phyloP scores from a whole-genome alignment of 2,797 vertebrate genomes.

The Malacoraja senta region DNA sequence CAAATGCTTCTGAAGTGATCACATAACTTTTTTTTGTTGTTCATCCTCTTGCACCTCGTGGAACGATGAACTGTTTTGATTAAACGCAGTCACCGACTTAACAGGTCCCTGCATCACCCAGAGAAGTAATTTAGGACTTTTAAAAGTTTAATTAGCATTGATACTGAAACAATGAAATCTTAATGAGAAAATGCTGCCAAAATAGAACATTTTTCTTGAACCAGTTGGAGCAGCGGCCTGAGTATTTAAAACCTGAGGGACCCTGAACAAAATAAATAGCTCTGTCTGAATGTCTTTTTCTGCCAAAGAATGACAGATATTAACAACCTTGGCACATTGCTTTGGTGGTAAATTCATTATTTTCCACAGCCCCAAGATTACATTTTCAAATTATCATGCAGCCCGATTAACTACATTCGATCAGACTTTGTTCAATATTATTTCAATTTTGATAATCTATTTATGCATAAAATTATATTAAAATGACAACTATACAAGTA shows the following conservation, averaged over 20 bases:
- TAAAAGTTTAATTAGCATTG: neutral
- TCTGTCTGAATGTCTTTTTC: neutral
- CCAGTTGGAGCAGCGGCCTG: neutral
- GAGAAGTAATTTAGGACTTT: neutral
- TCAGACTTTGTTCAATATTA: neutral
- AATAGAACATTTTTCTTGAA: neutral
- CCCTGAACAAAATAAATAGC: neutral
- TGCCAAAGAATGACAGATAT: neutral
- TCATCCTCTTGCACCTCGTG: neutral
- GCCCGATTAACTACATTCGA: neutral
- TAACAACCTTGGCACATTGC: neutral
- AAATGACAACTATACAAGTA: neutral
- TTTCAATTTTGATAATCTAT: constrained; percentile 14
- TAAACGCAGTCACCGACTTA: neutral
- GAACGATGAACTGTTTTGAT: neutral
- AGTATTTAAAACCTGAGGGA: neutral
- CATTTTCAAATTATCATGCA: neutral
- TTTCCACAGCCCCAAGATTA: neutral
- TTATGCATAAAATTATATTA: constrained; percentile 6
- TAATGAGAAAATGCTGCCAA: neutral
- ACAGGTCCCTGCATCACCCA: neutral
- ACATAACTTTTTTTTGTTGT: neutral
- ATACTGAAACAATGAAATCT: neutral
- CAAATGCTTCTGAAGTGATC: neutral
- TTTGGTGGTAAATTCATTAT: constrained; percentile 17